Base-by-base conservation (phyloP, 2,888 invertebrate genomes). In the Ceriagrion tenellum region DNA sequence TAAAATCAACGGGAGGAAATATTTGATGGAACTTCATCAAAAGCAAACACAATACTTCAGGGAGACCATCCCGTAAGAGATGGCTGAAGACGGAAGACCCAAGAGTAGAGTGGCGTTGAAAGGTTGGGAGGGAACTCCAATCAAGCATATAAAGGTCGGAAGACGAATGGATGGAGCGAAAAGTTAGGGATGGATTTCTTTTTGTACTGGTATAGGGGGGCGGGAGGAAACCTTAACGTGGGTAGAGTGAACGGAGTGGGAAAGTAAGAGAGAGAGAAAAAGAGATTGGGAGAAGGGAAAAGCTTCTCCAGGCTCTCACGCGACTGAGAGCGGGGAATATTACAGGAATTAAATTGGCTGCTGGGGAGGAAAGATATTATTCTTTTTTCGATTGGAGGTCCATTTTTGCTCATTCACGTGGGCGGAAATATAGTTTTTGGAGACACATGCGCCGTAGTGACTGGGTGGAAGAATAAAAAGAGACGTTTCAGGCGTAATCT, bases 101-200 rank as follows among this genome's bases (percentile, higher is more conserved):
- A 47, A 47, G 47, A 47, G 8, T 47, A 47, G 2, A 47, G 47
- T 47, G 47, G 47, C 47, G 47, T 47, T 47, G 47, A 47, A 47
- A 47, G 47, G 47, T 47, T 47, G 47, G 47, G 47, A 47, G 47
- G 47, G 47, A 47, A 47, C 20, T 59, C 59, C 59, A 59, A 59
- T 59, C 59, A 59, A 8, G 81, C 81, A 18, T 13, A 16, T 81
- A 35, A 81, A 26, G 30, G 4, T 81, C 81, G 16, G 26, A 18
- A 35, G 26, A 93, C 63, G 30, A 10, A 59, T 26, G n/a, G n/a
- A 47, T 26, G 47, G 55, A 69, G 93, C n/a, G 69, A 81, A 81
- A 81, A 93, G 93, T 93, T 81, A 35, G 23, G 35, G 26, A 30
- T 30, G 81, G 35, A 93, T 93, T 93, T 93, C 26, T 63, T 55